phyloP scores from a whole-genome alignment of 2,888 invertebrate species.

The Panzeria rudis region DNA sequence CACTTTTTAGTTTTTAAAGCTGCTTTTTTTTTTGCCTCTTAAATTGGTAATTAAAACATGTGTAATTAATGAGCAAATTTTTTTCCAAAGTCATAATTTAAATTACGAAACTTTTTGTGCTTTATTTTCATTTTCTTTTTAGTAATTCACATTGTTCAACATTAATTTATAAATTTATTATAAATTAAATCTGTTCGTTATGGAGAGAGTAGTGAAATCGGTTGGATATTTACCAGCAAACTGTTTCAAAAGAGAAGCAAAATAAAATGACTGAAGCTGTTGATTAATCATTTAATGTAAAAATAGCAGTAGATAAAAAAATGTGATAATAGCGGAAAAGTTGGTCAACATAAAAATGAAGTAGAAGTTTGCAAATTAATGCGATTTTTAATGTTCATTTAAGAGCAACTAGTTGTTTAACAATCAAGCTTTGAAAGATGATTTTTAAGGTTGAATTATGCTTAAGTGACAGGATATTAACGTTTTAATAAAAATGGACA shows the following conservation, averaged over 20 bases:
- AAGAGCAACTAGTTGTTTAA: slow-evolving; percentile 53
- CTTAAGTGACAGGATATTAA: slow-evolving; percentile 5
- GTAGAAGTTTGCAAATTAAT: slow-evolving; percentile 44
- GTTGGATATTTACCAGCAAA: slow-evolving; percentile 22
- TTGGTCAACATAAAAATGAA: slow-evolving; percentile 57
- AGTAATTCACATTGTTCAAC: slow-evolving; percentile 40
- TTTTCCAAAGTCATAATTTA: slow-evolving; percentile 67
- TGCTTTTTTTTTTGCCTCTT: background rate
- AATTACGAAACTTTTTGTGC: slow-evolving; percentile 63
- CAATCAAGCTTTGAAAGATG: slow-evolving; percentile 1
- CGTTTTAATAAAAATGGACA: background rate
- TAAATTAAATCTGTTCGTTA: slow-evolving; percentile 48
- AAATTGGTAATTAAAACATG: slow-evolving; percentile 72
- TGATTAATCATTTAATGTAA: slow-evolving; percentile 56
- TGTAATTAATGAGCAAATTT: slow-evolving; percentile 69
- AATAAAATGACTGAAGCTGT: slow-evolving; percentile 8
- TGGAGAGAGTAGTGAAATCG: background rate
- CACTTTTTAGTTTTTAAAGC: slow-evolving; percentile 17
- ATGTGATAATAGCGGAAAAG: slow-evolving; percentile 49
- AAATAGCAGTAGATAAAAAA: slow-evolving; percentile 48
- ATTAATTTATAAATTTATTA: slow-evolving; percentile 62
- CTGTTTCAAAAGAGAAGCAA: background rate
- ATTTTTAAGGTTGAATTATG: slow-evolving; percentile 2
- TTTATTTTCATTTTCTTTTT: slow-evolving; percentile 35
- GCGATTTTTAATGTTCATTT: slow-evolving; percentile 38